phyloP scores from a whole-genome alignment of 2,888 invertebrate genomes.

The Drosophila borborema region DNA sequence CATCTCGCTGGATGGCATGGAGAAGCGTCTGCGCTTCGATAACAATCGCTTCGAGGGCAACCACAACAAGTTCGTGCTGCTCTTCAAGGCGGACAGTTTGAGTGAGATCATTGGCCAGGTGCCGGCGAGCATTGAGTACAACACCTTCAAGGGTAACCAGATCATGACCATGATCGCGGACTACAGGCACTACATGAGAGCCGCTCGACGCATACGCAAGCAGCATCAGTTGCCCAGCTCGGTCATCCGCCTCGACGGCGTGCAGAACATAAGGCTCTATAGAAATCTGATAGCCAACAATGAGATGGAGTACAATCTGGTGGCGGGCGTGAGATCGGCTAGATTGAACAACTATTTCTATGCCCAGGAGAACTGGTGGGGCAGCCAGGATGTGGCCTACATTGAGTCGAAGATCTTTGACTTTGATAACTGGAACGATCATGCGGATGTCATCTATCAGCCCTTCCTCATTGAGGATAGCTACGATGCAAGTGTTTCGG shows the following conservation, averaged over 20 bases:
- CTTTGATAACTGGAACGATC: constrained; percentile 99
- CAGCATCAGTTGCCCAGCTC: constrained; percentile 88
- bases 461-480: constrained; percentile 93
- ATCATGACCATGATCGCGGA: constrained; percentile 83
- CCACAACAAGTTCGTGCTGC: constrained; percentile 92
- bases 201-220: constrained; percentile 60
- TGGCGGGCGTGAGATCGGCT: constrained; percentile 96
- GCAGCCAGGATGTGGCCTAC: constrained; percentile 89
- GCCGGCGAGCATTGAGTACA: constrained; percentile 91
- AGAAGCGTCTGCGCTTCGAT: constrained; percentile 95
- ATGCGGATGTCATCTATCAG: constrained; percentile 95
- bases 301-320: constrained; percentile 93
- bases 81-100: constrained; percentile 95
- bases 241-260: constrained; percentile 96
- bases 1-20: constrained; percentile 96
- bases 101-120: constrained; percentile 96
- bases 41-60: constrained; percentile 93
- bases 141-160: constrained; percentile 91
- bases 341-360: constrained; percentile 94
- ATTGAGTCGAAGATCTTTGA: constrained; percentile 96
- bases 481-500: constrained; percentile 91
- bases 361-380: constrained; percentile 99
- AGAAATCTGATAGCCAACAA: constrained; percentile 95
- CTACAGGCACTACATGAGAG: constrained; percentile 60
- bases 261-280: constrained; percentile 96